A percentile compares a stretch with the other conserved stretches of the same genome.
These are phyloP conservation scores for Yponomeuta malinellus DNA, from an alignment of 2,888 invertebrate genomes.

Conservation along the genomic window DNA sequence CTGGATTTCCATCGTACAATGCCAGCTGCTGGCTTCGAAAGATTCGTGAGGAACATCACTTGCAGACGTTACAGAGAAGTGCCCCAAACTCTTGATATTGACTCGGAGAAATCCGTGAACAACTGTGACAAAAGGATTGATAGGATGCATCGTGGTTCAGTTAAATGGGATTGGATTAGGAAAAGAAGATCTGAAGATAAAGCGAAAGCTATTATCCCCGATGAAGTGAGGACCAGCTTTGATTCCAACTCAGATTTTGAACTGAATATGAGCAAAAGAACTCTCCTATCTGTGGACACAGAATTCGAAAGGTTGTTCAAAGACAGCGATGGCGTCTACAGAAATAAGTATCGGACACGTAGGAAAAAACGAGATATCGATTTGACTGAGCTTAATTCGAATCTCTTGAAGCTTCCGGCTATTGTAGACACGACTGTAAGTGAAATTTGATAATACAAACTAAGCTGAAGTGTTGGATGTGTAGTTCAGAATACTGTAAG, in stretches of 20 bases:
- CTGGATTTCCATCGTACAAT: conserved; percentile 24
- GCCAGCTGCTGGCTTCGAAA: conserved; percentile 28
- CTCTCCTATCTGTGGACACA: too few relatives aligned
- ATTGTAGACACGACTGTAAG: conserved; percentile 30
- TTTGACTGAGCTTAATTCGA: conserved; percentile 23
- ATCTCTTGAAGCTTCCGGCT: conserved; percentile 33
- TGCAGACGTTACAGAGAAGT: conserved; percentile 33
- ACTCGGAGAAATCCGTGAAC: background rate
- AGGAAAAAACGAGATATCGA: conserved; percentile 27
- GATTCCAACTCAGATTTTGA: conserved; percentile 5
- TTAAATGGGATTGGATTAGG: conserved; percentile 38
- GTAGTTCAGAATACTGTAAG: too few relatives aligned
- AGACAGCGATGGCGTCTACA: conserved; percentile 39
- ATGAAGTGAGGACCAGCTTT: conserved; percentile 20
- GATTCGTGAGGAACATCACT: conserved; percentile 30
- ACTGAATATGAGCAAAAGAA: too few relatives aligned
- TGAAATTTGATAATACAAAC: background rate
- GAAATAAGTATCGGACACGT: conserved; percentile 25
- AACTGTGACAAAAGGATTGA: conserved; percentile 2
- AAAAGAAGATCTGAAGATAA: conserved; percentile 30
- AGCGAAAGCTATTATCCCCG: conserved; percentile 13
- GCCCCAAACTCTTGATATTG: conserved; percentile 18
- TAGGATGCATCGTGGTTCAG: background rate
- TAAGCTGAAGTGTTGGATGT: background rate
- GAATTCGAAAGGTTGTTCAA: conserved; percentile 33